Percentiles rank a stretch among this genome's conserved stretches.
phyloP scores from a whole-genome alignment of 2,113 vertebrate species.

The Callithrix jacchus region DNA sequence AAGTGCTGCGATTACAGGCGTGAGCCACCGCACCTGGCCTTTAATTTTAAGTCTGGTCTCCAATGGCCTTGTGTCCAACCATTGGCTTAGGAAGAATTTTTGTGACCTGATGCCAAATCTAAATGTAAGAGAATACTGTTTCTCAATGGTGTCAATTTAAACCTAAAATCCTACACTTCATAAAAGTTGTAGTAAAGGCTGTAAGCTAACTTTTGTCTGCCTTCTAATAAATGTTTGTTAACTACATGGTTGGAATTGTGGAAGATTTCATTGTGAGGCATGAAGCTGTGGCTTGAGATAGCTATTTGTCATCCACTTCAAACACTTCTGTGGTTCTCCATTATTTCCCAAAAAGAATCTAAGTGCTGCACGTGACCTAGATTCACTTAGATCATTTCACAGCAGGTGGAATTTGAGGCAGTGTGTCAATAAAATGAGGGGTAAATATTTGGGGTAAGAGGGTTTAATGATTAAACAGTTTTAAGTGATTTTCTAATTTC shows the following conservation, averaged over 20 bases:
- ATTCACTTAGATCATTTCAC: background rate
- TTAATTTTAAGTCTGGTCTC: background rate
- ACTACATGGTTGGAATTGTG: background rate
- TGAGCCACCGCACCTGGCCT: background rate
- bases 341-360: constrained; percentile 7
- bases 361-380: background rate
- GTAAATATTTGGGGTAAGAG: constrained; percentile 7
- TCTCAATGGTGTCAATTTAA: background rate
- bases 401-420: background rate
- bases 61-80: background rate
- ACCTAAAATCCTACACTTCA: background rate
- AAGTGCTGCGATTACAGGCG: too few species aligned
- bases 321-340: background rate
- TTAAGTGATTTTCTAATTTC: background rate
- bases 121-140: background rate
- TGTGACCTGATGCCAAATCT: background rate
- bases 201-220: background rate
- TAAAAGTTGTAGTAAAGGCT: background rate
- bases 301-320: background rate
- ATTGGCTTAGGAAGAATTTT: background rate
- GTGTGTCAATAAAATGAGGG: background rate
- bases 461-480: background rate
- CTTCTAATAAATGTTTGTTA: background rate
- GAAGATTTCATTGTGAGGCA: background rate
- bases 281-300: background rate